These are phyloP conservation scores for Papilio aristodemus DNA, from an alignment of 1,140 invertebrate genomes.

Conservation along the genomic window DNA sequence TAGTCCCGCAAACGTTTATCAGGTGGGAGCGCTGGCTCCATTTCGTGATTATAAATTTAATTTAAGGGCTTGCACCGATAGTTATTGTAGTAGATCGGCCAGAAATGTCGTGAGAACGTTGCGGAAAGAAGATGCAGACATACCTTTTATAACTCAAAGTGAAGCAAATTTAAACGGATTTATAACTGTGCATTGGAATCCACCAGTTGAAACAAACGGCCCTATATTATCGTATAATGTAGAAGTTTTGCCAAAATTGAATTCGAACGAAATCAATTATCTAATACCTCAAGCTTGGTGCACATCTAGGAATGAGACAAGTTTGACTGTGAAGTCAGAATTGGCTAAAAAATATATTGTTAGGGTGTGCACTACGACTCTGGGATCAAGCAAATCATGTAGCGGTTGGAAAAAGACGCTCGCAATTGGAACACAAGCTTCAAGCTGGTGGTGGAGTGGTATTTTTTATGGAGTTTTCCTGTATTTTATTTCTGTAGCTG, in stretches of 20 bases:
- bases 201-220: conserved; percentile 60
- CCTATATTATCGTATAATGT: conserved; percentile 60
- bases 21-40: conserved; percentile 60
- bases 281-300: conserved; percentile 58
- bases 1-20: conserved; percentile 47
- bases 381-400: conserved; percentile 58
- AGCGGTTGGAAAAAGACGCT: conserved; percentile 48
- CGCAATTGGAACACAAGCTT: conserved; percentile 28
- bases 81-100: conserved; percentile 55
- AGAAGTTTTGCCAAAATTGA: conserved; percentile 55
- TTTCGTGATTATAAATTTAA: conserved; percentile 69
- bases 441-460: conserved; percentile 48
- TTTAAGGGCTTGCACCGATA: conserved; percentile 56
- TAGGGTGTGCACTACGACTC: conserved; percentile 57
- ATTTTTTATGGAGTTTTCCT: conserved; percentile 53
- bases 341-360: conserved; percentile 53
- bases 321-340: conserved; percentile 44
- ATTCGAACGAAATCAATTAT: conserved; percentile 44
- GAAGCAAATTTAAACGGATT: conserved; percentile 42
- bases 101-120: conserved; percentile 60
- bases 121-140: conserved; percentile 51
- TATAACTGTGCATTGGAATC: conserved; percentile 60
- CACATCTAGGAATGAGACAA: conserved; percentile 46
- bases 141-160: conserved; percentile 44
- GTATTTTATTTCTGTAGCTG: conserved; percentile 43